These are phyloP conservation scores for Eudyptes chrysolophus DNA, from an alignment of 2,113 vertebrate species.

Conservation along the genomic window DNA sequence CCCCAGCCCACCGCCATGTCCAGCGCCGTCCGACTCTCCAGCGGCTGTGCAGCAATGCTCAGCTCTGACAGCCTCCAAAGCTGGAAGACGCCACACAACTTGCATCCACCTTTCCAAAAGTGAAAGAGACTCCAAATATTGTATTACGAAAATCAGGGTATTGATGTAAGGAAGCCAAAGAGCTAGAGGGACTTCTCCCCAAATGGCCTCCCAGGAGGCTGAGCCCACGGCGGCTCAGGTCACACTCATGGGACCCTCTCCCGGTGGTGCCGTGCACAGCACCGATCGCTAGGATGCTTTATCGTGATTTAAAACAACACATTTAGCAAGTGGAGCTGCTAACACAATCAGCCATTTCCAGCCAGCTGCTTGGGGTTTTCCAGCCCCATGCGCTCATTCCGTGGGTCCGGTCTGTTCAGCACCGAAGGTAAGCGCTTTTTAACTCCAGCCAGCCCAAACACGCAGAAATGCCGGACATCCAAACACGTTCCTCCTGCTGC, in stretches of 20 bases:
- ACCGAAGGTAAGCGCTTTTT: background rate
- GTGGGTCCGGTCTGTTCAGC: background rate
- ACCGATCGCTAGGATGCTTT: accelerated
- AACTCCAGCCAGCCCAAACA: background rate
- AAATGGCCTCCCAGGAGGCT: background rate
- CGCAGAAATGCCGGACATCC: background rate
- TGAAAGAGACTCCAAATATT: background rate
- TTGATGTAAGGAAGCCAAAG: background rate
- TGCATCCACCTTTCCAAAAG: background rate
- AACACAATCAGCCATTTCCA: too few relatives aligned
- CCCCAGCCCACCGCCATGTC: background rate
- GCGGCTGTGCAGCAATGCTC: background rate
- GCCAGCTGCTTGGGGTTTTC: background rate
- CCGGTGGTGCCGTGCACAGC: accelerated
- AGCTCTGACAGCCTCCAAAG: accelerated
- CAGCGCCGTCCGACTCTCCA: background rate
- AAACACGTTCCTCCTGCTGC: background rate
- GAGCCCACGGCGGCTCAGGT: background rate
- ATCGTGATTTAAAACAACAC: background rate
- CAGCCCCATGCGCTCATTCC: background rate
- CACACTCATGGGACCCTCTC: accelerated
- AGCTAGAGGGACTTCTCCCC: too few relatives aligned
- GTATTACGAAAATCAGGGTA: accelerated
- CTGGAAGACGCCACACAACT: too few relatives aligned
- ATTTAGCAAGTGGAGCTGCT: background rate